Percentiles rank a stretch among this genome's conserved stretches.
Evolutionary conservation across 2,113 vertebrate genomes (phyloP).

Genomic region (Elephantulus edwardii): DNA sequence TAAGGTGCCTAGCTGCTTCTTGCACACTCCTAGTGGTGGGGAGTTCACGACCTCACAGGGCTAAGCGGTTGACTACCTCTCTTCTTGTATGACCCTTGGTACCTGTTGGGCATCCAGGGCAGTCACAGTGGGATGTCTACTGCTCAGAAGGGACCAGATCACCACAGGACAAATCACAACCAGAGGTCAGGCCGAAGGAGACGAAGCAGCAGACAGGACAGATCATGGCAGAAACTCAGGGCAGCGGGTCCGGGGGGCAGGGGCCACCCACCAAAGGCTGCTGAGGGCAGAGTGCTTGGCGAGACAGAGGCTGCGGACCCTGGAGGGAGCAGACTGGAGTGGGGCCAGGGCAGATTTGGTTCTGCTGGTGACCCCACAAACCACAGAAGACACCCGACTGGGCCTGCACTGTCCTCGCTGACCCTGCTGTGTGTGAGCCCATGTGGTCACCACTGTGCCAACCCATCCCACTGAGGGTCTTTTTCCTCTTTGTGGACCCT

Average conservation of each 20-base stretch:
- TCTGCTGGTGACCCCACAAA: no score
- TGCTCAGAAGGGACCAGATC: not conserved
- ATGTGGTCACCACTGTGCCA: no score
- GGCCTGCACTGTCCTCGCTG: no score
- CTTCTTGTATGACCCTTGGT: not conserved
- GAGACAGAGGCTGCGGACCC: not conserved
- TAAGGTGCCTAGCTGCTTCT: not conserved
- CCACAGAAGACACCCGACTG: no score
- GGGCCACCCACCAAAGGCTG: not conserved
- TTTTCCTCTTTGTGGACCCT: no score
- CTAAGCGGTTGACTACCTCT: not conserved
- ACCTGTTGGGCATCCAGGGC: not conserved
- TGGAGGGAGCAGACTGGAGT: not conserved
- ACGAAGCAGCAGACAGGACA: not conserved
- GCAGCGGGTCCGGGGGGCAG: fast-evolving
- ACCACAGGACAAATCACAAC: no score
- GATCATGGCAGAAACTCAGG: fast-evolving
- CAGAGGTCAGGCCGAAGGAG: not conserved
- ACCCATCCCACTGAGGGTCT: no score
- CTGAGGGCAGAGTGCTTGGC: not conserved
- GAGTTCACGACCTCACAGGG: not conserved
- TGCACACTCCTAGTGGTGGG: not conserved
- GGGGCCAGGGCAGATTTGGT: no score
- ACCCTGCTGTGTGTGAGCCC: no score
- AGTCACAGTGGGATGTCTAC: not conserved